A percentile compares a stretch with the other conserved stretches of the same genome.
These are phyloP conservation scores for Mamestra configurata DNA, from an alignment of 1,140 invertebrate species.

Conservation along the genomic window DNA sequence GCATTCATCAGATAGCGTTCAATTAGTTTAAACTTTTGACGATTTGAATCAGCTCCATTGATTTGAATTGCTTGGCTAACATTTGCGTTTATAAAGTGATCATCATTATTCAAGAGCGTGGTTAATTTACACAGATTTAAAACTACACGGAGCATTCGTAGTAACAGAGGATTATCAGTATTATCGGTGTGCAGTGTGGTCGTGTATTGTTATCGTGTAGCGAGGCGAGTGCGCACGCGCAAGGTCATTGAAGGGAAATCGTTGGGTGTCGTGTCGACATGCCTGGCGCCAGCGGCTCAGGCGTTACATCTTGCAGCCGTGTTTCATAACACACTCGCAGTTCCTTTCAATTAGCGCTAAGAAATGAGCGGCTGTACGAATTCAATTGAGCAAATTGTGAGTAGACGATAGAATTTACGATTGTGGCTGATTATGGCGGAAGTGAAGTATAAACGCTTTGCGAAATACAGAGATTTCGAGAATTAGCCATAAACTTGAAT, in stretches of 20 bases:
- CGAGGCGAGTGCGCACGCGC: conserved; percentile 69
- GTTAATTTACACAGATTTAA: not conserved
- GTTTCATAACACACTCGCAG: conserved; percentile 70
- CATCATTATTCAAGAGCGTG: conserved; percentile 49
- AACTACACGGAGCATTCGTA: not conserved
- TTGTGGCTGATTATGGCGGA: conserved; percentile 24
- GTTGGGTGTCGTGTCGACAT: conserved; percentile 76
- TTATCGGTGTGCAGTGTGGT: conserved; percentile 60
- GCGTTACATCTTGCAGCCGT: conserved; percentile 72
- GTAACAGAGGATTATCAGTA: conserved; percentile 63
- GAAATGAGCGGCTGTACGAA: conserved; percentile 56
- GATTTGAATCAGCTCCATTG: conserved; percentile 38
- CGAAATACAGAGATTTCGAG: conserved; percentile 14
- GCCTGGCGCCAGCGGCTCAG: conserved; percentile 65
- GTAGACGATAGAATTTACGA: conserved; percentile 22
- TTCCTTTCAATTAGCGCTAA: conserved; percentile 65
- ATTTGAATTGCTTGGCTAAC: conserved; percentile 38
- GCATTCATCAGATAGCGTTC: conserved; percentile 22
- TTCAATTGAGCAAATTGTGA: conserved; percentile 54
- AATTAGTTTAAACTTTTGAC: conserved; percentile 43
- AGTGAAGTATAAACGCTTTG: conserved; percentile 44
- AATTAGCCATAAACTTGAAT: conserved; percentile 34
- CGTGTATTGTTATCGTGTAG: conserved; percentile 74
- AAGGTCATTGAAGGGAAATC: conserved; percentile 86
- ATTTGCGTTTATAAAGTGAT: conserved; percentile 56